phyloP scores from a whole-genome alignment of 2,113 vertebrate genomes.

The Megaptera novaeangliae region DNA sequence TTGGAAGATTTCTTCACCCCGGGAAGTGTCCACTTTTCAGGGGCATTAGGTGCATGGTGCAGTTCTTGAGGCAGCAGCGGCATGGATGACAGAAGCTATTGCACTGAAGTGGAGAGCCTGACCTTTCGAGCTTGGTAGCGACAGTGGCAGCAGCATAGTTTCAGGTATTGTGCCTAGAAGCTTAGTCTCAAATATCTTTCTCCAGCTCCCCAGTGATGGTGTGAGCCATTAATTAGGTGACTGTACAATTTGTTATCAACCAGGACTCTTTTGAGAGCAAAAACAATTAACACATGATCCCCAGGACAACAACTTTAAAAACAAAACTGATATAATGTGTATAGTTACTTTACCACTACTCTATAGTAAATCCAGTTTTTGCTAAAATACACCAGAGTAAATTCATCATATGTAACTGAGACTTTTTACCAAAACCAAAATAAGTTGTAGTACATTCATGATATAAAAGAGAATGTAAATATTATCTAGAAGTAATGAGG shows the following conservation, averaged over 20 bases:
- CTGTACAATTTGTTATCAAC: not conserved
- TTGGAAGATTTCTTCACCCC: not conserved
- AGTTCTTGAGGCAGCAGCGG: not conserved
- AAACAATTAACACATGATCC: not conserved
- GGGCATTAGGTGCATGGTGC: rapidly evolving
- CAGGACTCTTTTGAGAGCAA: not conserved
- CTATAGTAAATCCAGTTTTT: not conserved
- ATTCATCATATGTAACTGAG: not conserved
- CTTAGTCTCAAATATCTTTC: not conserved
- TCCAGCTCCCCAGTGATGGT: not conserved
- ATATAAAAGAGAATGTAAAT: not conserved
- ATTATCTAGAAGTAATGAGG: not conserved
- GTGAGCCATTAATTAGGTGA: not conserved
- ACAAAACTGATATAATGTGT: not conserved
- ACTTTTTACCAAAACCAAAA: not conserved
- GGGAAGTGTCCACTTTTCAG: not conserved
- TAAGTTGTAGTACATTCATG: not conserved
- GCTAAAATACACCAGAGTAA: not conserved
- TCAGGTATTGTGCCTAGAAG: not conserved
- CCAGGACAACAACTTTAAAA: not conserved
- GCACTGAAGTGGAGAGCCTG: not conserved
- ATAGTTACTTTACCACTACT: not conserved
- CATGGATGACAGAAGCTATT: not conserved
- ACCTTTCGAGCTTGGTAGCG: not conserved
- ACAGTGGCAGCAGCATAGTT: not conserved